Evolutionary conservation across 2,888 invertebrate genomes (phyloP).

Genomic region (Heteropelma amictum): DNA sequence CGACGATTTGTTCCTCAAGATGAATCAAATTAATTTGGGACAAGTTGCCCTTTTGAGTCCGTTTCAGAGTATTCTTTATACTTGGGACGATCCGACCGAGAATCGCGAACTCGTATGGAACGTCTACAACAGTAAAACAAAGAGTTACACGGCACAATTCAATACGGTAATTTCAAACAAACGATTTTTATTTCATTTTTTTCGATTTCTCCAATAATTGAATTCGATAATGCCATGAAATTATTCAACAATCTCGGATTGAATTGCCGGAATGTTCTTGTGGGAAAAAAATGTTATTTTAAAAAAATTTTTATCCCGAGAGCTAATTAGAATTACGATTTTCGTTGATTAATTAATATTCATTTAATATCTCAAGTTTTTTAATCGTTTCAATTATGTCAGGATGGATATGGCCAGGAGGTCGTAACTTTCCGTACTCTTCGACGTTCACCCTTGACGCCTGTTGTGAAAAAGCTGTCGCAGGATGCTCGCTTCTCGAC

Average conservation of each 20-base stretch:
- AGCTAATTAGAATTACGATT: no score
- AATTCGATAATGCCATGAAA: no score
- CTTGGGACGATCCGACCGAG: slow-evolving; percentile 91
- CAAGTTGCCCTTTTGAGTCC: slow-evolving; percentile 88
- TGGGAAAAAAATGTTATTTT: no score
- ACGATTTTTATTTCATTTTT: neutral
- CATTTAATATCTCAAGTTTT: no score
- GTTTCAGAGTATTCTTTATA: slow-evolving; percentile 87
- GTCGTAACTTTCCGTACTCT: slow-evolving; percentile 81
- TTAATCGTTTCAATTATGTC: no score
- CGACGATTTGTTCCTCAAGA: slow-evolving; percentile 88
- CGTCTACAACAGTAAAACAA: slow-evolving; percentile 87
- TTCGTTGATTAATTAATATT: neutral
- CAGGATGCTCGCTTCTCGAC: slow-evolving; percentile 55
- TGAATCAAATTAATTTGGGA: slow-evolving; percentile 83
- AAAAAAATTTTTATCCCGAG: no score
- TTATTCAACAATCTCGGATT: no score
- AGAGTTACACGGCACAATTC: slow-evolving; percentile 86
- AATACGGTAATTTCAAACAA: slow-evolving; percentile 79
- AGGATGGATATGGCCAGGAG: slow-evolving; percentile 83
- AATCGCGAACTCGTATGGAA: slow-evolving; percentile 88
- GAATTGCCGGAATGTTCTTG: no score
- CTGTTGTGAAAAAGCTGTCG: slow-evolving; percentile 51
- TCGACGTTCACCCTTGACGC: slow-evolving; percentile 60
- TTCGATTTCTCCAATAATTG: neutral